These are phyloP conservation scores for Zygothrica quintamaculata DNA, from an alignment of 2,888 invertebrate genomes.

Conservation along the genomic window DNA sequence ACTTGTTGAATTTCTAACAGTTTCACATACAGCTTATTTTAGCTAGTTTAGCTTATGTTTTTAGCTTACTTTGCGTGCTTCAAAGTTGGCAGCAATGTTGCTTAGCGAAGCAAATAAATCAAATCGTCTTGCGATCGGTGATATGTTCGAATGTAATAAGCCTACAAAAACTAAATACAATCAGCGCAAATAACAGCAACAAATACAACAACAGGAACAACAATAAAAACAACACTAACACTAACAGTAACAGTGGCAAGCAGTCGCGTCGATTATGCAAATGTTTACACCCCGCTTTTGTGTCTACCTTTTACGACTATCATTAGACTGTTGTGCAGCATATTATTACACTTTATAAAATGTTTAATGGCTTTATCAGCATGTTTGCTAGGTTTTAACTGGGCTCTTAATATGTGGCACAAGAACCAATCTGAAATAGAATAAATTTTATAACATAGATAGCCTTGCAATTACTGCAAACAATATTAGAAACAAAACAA, in stretches of 20 bases:
- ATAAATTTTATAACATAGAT: too few relatives aligned
- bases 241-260: slow-evolving; percentile 1
- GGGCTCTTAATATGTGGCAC: too few relatives aligned
- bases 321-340: slow-evolving; percentile 16
- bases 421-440: too few relatives aligned
- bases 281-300: slow-evolving; percentile 43
- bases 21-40: too few relatives aligned
- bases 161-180: slow-evolving; percentile 56
- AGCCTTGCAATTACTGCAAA: too few relatives aligned
- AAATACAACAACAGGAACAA: slow-evolving; percentile 30
- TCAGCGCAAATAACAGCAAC: slow-evolving; percentile 40
- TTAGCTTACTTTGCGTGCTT: slow-evolving; percentile 60
- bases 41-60: too few relatives aligned
- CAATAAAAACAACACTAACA: too few relatives aligned
- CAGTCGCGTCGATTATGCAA: slow-evolving; percentile 69
- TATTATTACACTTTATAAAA: slow-evolving; percentile 21
- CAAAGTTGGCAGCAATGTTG: too few relatives aligned
- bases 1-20: too few relatives aligned
- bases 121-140: slow-evolving; percentile 66
- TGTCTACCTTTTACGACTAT: slow-evolving; percentile 26
- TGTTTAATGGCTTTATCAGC: background rate
- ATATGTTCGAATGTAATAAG: slow-evolving; percentile 79
- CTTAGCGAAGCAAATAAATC: slow-evolving; percentile 77
- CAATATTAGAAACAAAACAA: too few relatives aligned
- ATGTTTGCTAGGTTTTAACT: background rate